Evolutionary conservation across 1,140 invertebrate genomes (phyloP).

Genomic region (Drosophila kanapiae): DNA sequence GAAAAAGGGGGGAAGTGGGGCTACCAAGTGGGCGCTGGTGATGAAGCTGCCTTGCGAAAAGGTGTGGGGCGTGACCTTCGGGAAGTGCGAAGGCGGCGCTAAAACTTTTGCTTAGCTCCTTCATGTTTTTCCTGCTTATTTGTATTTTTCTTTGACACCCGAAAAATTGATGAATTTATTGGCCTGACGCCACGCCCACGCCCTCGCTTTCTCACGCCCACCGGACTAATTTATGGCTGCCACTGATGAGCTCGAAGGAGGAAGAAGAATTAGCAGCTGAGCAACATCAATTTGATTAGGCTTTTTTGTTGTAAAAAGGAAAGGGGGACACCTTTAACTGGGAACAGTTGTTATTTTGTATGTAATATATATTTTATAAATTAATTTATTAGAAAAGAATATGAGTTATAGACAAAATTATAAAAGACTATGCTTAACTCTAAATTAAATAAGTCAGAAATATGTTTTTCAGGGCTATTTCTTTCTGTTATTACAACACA

Average conservation of each 20-base stretch:
- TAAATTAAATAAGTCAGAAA: no score
- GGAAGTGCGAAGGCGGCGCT: constrained; percentile 21
- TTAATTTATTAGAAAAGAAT: no score
- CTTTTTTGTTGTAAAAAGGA: not conserved
- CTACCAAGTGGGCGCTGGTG: constrained; percentile 10
- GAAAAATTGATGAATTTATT: constrained; percentile 61
- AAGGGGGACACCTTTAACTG: constrained; percentile 3
- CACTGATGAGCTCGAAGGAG: constrained; percentile 9
- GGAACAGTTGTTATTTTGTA: constrained; percentile 1
- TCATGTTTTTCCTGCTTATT: constrained; percentile 31
- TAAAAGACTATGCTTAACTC: no score
- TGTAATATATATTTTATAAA: no score
- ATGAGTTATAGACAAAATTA: no score
- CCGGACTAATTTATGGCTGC: constrained; percentile 47
- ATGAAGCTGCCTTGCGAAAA: no score
- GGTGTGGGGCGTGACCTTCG: not conserved
- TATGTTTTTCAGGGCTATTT: no score
- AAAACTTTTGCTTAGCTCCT: constrained; percentile 37
- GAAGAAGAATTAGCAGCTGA: constrained; percentile 16
- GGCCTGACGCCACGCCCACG: constrained; percentile 45
- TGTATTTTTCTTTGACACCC: constrained; percentile 18
- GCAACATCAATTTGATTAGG: constrained; percentile 43
- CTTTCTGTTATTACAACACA: no score
- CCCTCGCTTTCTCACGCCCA: not conserved
- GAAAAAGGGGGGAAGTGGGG: not conserved